Conservation (phyloP, 2,888 invertebrate species). For the Tupiocoris notatus region DNA sequence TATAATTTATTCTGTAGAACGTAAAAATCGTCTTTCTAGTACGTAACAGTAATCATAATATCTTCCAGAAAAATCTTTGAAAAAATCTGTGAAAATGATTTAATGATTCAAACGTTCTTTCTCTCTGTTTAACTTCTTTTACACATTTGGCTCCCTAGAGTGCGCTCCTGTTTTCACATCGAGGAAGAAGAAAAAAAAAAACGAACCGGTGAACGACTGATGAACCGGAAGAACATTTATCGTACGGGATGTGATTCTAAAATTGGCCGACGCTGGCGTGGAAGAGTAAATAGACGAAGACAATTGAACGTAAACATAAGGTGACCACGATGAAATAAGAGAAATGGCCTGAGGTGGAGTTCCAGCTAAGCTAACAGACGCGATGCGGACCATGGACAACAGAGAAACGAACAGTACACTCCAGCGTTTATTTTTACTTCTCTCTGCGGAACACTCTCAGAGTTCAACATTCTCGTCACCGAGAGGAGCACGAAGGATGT, state of each 20-base stretch:
- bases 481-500: no score
- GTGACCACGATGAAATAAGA: neutral
- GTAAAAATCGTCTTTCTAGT: no score
- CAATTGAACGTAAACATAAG: neutral
- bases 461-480: neutral
- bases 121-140: no score
- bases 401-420: neutral
- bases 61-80: no score
- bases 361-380: neutral
- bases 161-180: no score
- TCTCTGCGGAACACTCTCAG: neutral
- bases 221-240: neutral
- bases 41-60: no score
- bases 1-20: no score
- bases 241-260: neutral
- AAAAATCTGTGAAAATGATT: no score
- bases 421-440: neutral
- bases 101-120: no score
- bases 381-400: neutral
- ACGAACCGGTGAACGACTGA: no score
- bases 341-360: neutral
- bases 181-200: no score
- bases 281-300: neutral
- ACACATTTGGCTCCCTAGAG: no score
- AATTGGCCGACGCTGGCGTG: neutral